These are phyloP conservation scores for Drosophila hamatofila DNA, from an alignment of 2,888 invertebrate genomes.

Conservation along the genomic window DNA sequence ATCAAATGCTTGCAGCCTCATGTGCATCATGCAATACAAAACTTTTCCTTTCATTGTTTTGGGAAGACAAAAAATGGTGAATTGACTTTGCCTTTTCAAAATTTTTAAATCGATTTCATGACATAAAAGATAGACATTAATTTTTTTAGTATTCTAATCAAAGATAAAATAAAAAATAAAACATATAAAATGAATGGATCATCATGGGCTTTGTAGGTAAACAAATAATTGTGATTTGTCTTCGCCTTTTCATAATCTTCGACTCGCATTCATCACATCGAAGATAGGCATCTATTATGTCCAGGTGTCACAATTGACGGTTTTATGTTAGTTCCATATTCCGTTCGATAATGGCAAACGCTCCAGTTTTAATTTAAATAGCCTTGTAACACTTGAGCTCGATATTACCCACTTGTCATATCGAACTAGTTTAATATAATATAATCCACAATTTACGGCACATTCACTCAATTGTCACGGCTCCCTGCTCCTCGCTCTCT, in stretches of 20 bases:
- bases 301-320: not conserved
- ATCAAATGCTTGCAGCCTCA: not conserved
- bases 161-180: not conserved
- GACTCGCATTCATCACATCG: not conserved
- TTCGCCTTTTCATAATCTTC: not conserved
- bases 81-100: not conserved
- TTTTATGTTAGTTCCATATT: not conserved
- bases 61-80: not conserved
- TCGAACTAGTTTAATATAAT: slow-evolving; percentile 1
- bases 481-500: slow-evolving; percentile 43
- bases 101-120: not conserved
- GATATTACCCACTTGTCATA: not conserved
- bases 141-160: not conserved
- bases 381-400: slow-evolving; percentile 13
- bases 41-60: not conserved
- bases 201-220: not conserved
- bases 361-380: not conserved
- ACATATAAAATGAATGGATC: not conserved
- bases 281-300: not conserved
- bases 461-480: slow-evolving; percentile 42
- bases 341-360: not conserved
- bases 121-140: not conserved
- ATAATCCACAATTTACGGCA: slow-evolving; percentile 43
- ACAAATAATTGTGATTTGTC: not conserved
- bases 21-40: not conserved